Percentiles rank a stretch among this genome's conserved stretches.
Conservation (phyloP, 2,797 vertebrate species). For the Gymnoscopelus microlampas region DNA sequence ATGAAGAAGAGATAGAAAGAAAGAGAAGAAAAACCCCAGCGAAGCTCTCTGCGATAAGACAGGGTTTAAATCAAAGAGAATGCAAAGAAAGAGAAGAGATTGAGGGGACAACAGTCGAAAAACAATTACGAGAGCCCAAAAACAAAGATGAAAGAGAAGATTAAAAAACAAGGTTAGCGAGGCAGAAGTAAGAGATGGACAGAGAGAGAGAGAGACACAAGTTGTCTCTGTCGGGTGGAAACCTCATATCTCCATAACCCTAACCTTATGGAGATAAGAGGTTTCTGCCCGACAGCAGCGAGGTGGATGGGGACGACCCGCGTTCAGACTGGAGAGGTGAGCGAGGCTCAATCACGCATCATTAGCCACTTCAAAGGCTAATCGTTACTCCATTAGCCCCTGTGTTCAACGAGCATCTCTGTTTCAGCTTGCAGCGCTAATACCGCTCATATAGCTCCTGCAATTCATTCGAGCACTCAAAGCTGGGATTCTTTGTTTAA, state of each 20-base stretch:
- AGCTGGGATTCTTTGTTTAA: too few species aligned
- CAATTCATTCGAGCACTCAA: slow-evolving; percentile 11
- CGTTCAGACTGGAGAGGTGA: slow-evolving; percentile 28
- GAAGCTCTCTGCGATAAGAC: too few species aligned
- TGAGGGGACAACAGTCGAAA: neutral
- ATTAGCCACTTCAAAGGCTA: slow-evolving; percentile 54
- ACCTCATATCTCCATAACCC: too few species aligned
- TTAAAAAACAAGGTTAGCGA: slow-evolving; percentile 19
- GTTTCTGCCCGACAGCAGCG: too few species aligned
- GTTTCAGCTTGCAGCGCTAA: slow-evolving; percentile 15
- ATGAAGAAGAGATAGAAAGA: too few species aligned
- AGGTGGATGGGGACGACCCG: slow-evolving; percentile 2
- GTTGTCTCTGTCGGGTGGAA: too few species aligned
- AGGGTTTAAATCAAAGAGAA: neutral
- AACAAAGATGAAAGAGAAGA: slow-evolving; percentile 25
- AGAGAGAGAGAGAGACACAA: slow-evolving; percentile 65
- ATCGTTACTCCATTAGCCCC: slow-evolving; percentile 45
- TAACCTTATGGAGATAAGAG: too few species aligned
- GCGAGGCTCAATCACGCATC: slow-evolving; percentile 44
- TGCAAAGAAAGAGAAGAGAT: slow-evolving; percentile 27
- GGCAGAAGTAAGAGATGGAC: slow-evolving; percentile 39
- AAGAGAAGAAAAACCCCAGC: too few species aligned
- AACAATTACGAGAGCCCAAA: too few species aligned
- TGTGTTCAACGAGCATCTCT: slow-evolving; percentile 22
- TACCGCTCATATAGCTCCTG: slow-evolving; percentile 38